These are phyloP conservation scores for Ischnura elegans DNA, from an alignment of 2,888 invertebrate species.

Conservation along the genomic window DNA sequence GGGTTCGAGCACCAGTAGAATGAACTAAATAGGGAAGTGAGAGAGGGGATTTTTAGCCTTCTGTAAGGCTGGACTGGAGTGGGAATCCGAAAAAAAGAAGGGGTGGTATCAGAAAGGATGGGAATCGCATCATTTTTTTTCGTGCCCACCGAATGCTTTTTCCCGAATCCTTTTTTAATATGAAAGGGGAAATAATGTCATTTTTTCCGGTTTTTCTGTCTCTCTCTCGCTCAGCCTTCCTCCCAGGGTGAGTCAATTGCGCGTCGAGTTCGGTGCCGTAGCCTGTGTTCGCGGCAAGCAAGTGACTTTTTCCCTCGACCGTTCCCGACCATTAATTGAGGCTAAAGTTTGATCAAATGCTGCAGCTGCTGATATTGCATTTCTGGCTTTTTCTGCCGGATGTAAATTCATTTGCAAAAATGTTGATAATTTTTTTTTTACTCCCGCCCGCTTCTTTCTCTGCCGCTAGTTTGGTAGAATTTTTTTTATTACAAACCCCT, in stretches of 20 bases:
- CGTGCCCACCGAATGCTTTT: not conserved
- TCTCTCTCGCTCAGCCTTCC: not conserved
- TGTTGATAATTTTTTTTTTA: constrained; percentile 21
- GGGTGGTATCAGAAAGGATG: not conserved
- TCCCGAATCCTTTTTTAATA: constrained; percentile 47
- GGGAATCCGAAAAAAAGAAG: not conserved
- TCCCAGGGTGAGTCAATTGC: constrained; percentile 21
- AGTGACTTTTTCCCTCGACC: not conserved
- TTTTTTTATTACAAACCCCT: not conserved
- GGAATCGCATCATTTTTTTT: not conserved
- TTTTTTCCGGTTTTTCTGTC: constrained; percentile 51
- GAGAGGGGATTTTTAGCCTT: not conserved
- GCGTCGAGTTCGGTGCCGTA: not conserved
- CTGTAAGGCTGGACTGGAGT: not conserved
- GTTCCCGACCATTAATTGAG: constrained; percentile 51
- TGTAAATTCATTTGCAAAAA: constrained; percentile 38
- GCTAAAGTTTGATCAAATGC: constrained; percentile 66
- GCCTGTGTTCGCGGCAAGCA: not conserved
- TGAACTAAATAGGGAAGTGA: not conserved
- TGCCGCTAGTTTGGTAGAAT: not conserved
- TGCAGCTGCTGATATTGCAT: constrained; percentile 63
- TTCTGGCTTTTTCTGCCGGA: constrained; percentile 38
- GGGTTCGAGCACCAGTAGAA: not conserved
- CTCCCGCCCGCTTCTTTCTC: not conserved
- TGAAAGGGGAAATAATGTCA: constrained; percentile 62